phyloP scores from a whole-genome alignment of 2,888 invertebrate genomes.

The Apodemia mormo region DNA sequence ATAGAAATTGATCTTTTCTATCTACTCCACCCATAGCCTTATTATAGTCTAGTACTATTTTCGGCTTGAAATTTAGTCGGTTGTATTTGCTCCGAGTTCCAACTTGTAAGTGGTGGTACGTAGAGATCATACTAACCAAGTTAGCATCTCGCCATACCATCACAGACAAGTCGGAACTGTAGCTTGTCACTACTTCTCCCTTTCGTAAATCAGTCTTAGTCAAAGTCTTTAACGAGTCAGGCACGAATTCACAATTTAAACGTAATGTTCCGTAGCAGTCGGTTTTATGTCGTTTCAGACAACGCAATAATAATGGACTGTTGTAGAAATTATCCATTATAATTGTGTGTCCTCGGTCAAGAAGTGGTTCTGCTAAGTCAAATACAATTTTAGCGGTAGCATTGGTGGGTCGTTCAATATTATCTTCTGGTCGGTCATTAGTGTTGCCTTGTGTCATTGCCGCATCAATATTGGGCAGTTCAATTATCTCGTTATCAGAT shows the following conservation, averaged over 20 bases:
- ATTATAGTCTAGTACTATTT: constrained; percentile 38
- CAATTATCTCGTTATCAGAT: no score
- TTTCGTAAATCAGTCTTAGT: constrained; percentile 36
- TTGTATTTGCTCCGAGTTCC: constrained; percentile 25
- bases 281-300: constrained; percentile 34
- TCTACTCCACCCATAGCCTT: constrained; percentile 43
- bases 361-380: background rate
- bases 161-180: constrained; percentile 46
- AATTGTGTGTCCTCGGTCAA: constrained; percentile 36
- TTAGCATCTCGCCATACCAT: constrained; percentile 50
- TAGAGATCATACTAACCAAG: constrained; percentile 36
- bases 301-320: constrained; percentile 40
- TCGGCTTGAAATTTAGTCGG: constrained; percentile 30
- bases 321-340: constrained; percentile 45
- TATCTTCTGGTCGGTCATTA: no score
- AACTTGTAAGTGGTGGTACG: constrained; percentile 31
- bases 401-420: no score
- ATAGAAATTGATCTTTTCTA: constrained; percentile 42
- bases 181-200: constrained; percentile 36
- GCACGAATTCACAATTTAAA: constrained; percentile 39
- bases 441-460: no score
- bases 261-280: constrained; percentile 39
- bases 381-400: no score
- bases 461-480: no score
- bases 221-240: constrained; percentile 34